Conservation (phyloP, 2,797 vertebrate species). For the Benthosema pterotum region DNA sequence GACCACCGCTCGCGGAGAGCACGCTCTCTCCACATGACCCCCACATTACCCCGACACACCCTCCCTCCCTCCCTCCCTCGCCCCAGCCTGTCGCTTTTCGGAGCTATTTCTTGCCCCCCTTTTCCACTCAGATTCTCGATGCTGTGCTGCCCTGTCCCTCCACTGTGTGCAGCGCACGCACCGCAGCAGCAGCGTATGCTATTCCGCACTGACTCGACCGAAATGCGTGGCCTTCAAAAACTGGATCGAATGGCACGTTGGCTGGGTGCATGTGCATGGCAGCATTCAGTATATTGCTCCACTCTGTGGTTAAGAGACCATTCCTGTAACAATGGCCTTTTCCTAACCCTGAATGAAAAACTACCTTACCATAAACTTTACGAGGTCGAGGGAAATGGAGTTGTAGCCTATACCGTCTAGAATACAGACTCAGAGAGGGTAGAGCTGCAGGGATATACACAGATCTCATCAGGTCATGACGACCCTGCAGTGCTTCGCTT, state of each 20-base stretch:
- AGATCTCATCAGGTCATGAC: slow-evolving; percentile 13
- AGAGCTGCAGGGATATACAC: neutral
- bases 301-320: slow-evolving; percentile 27
- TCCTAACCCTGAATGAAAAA: slow-evolving; percentile 38
- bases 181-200: slow-evolving; percentile 1
- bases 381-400: neutral
- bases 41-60: slow-evolving; percentile 27
- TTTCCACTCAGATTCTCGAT: no score
- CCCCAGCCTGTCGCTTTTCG: slow-evolving; percentile 6
- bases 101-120: neutral
- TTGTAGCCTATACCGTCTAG: no score
- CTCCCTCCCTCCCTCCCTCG: slow-evolving; percentile 10
- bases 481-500: slow-evolving; percentile 21
- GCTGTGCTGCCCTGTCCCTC: slow-evolving; percentile 1
- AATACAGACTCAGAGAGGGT: neutral
- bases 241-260: slow-evolving; percentile 18
- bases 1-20: slow-evolving; percentile 21
- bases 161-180: neutral
- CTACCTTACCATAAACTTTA: neutral
- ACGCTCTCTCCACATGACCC: slow-evolving; percentile 22
- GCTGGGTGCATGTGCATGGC: neutral
- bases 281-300: neutral
- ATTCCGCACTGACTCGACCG: neutral
- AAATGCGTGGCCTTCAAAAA: slow-evolving; percentile 10
- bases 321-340: slow-evolving; percentile 20